Conservation (phyloP, 2,888 invertebrate genomes). For the Nomada hirtipes region DNA sequence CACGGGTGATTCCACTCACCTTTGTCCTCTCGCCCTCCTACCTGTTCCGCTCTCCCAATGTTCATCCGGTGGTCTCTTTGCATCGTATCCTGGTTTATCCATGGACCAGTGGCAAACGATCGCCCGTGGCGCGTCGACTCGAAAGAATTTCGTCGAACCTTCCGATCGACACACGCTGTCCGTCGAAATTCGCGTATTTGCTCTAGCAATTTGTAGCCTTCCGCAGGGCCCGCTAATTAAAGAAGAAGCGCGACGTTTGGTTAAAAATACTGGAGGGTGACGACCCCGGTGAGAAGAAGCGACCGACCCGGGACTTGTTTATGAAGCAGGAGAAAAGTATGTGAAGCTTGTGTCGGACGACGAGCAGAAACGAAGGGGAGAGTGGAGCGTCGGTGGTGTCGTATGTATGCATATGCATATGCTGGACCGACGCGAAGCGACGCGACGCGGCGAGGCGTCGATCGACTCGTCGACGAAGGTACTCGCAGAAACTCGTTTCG, state of each 20-base stretch:
- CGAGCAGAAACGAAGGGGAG: too few species aligned
- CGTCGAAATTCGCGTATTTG: slow-evolving; percentile 18
- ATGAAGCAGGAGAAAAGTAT: too few species aligned
- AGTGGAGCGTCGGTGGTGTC: neutral
- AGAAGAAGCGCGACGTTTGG: slow-evolving; percentile 4
- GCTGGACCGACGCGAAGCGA: neutral
- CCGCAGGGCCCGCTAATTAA: slow-evolving; percentile 23
- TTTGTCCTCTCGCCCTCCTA: slow-evolving; percentile 47
- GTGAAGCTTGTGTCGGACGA: neutral
- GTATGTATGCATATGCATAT: neutral
- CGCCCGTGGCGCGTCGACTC: slow-evolving; percentile 15
- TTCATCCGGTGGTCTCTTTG: slow-evolving; percentile 13
- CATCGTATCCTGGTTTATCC: slow-evolving; percentile 5
- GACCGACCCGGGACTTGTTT: neutral
- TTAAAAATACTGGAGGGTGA: slow-evolving; percentile 44
- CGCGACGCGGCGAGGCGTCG: neutral
- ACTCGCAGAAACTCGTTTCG: slow-evolving; percentile 69
- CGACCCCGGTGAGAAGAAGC: neutral
- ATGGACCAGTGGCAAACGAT: slow-evolving; percentile 16
- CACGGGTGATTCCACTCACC: slow-evolving; percentile 64
- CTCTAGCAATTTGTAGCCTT: slow-evolving; percentile 29
- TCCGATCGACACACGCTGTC: slow-evolving; percentile 1
- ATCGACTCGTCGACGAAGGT: slow-evolving; percentile 34
- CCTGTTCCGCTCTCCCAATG: neutral
- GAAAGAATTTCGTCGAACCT: slow-evolving; percentile 13